Base-by-base conservation (phyloP, 37 sponge, comb jelly and placozoan species). In the Mnemiopsis leidyi region DNA sequence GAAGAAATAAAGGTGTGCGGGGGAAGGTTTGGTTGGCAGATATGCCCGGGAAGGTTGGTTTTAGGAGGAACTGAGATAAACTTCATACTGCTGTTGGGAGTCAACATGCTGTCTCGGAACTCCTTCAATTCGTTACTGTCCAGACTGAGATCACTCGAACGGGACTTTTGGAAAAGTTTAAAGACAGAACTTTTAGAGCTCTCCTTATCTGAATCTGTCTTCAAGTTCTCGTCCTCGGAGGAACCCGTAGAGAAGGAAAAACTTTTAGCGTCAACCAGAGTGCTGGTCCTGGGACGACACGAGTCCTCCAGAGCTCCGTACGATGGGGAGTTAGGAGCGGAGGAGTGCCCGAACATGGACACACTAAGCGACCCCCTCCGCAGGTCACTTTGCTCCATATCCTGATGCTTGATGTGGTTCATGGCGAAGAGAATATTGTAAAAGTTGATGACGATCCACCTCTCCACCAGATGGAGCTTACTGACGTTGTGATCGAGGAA, bases 401-500 rank as follows among this genome's bases (percentile, higher is more conserved):
- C 90, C 28, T 40, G 40, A 40, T 85, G 35, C 61, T 85, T 85
- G 61, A 85, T 38, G 26, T 85, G 33, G 48, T 85, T 85, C 61
- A 85, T 38, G 3, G 90, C 90, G 29, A 85, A 85, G 61, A 85
- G 90, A 85, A 85, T 85, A 61, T 85, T 85, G 90, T 85, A 39
- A 61, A 85, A 85, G 24, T 38, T 85, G 61, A 23, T 85, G 29
- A 40, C 90, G 18, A 85, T 39, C 61, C 24, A 7, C 9, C 25
- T 23, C 40, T 85, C 90, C n/a, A 23, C 36, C 24, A 39, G 29
- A 25, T 33, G 21, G 39, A 40, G 48, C 2, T 85, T 85, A 61
- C 23, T n/a, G 3, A 39, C 90, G 29, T 85, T 39, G 29, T 85
- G 90, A 23, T 85, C 90, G 90, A 0, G 40, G 30, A 85, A 85